Conservation (phyloP, 2,888 invertebrate species). For the Dasypogon diadema region DNA sequence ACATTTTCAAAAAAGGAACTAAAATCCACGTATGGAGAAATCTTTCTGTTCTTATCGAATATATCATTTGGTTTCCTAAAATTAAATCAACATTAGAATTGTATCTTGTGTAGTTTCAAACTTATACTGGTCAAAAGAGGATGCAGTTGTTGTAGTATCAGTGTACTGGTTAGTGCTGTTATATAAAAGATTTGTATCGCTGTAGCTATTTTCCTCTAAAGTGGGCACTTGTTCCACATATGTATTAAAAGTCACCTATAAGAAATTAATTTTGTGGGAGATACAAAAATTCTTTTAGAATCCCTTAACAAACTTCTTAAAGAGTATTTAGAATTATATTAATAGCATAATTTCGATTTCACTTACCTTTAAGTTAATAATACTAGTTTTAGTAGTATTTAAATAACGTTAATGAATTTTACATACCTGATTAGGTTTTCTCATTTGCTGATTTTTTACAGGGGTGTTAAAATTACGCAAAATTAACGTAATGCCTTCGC, state of each 20-base stretch:
- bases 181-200: neutral
- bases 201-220: conserved; percentile 2
- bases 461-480: conserved; percentile 89
- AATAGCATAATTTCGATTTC: no score
- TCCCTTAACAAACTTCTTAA: no score
- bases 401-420: neutral
- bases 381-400: no score
- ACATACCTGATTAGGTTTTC: conserved; percentile 54
- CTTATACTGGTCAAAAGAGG: conserved; percentile 32
- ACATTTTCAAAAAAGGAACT: conserved; percentile 81
- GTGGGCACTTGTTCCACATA: conserved; percentile 15
- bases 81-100: neutral
- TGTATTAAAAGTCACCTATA: conserved; percentile 31
- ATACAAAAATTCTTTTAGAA: no score
- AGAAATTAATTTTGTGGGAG: no score
- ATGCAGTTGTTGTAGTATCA: conserved; percentile 34
- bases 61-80: conserved; percentile 23
- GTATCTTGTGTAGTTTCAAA: neutral
- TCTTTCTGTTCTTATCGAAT: conserved; percentile 76
- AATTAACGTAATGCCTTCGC: conserved; percentile 87
- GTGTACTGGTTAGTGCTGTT: conserved; percentile 16
- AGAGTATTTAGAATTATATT: no score
- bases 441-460: conserved; percentile 72
- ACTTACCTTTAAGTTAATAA: no score
- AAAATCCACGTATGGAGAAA: conserved; percentile 88